Percentiles rank a stretch among this genome's conserved stretches.
These are phyloP conservation scores for Callipepla squamata DNA, from an alignment of 2,113 vertebrate genomes.

Conservation along the genomic window DNA sequence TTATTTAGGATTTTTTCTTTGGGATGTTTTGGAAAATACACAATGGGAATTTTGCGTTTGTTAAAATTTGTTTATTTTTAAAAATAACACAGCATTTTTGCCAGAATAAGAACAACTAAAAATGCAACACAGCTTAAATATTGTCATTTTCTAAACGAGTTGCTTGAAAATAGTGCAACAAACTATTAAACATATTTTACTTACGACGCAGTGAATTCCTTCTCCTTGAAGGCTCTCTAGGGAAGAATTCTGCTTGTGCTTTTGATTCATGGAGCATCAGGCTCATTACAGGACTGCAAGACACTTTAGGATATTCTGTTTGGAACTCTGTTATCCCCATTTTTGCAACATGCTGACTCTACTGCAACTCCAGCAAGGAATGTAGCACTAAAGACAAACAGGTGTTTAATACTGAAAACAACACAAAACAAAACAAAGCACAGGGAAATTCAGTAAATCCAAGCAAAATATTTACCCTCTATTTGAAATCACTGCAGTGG, in stretches of 20 bases:
- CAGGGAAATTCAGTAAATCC: background rate
- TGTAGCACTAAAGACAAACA: background rate
- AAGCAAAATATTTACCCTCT: background rate
- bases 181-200: background rate
- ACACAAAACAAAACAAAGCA: background rate
- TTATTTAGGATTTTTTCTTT: background rate
- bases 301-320: background rate
- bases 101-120: background rate
- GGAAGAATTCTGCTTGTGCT: background rate
- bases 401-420: background rate
- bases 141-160: background rate
- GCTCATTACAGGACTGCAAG: background rate
- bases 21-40: slow-evolving; percentile 12
- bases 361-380: background rate
- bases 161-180: background rate
- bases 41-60: background rate
- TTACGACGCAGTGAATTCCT: background rate
- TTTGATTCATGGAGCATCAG: background rate
- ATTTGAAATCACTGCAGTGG: background rate
- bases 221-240: background rate
- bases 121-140: background rate
- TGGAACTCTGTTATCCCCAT: background rate
- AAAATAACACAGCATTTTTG: background rate
- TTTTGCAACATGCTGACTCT: background rate
- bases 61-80: background rate